A percentile compares a stretch with the other conserved stretches of the same genome.
These are phyloP conservation scores for Xyliphius kryptos DNA, from an alignment of 2,113 vertebrate species.

Conservation along the genomic window DNA sequence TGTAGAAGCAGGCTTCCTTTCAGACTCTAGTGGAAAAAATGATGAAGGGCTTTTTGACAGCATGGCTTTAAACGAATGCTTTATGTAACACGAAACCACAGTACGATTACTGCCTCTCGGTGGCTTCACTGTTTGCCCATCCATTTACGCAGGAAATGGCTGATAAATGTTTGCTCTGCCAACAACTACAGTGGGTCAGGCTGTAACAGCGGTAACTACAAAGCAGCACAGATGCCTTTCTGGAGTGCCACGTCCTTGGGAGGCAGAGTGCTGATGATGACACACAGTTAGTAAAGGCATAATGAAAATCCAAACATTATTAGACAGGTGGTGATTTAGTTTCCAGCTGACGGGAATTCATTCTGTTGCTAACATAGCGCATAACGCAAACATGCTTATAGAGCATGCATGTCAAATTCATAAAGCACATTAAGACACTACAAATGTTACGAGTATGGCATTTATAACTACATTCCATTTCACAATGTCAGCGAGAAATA, in stretches of 20 bases:
- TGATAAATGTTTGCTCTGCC: conserved; percentile 35
- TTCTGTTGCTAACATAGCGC: not conserved
- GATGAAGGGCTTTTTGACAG: conserved; percentile 25
- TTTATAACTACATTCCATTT: not conserved
- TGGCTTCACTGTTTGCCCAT: conserved; percentile 28
- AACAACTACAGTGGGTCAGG: conserved; percentile 15
- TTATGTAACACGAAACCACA: conserved; percentile 37
- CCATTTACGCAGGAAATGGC: conserved; percentile 41
- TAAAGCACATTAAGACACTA: not conserved
- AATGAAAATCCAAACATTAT: conserved; percentile 23
- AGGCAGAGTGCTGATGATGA: not conserved
- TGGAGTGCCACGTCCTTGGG: conserved; percentile 9
- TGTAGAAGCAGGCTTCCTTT: not conserved
- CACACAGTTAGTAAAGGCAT: conserved; percentile 8
- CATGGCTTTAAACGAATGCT: conserved; percentile 10
- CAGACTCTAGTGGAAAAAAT: conserved; percentile 36
- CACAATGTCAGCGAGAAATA: not conserved
- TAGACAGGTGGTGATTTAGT: conserved; percentile 21
- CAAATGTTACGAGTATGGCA: conserved; percentile 3
- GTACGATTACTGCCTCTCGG: conserved; percentile 25
- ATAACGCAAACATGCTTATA: too few relatives aligned
- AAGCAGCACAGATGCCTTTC: conserved; percentile 1
- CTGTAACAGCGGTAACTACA: conserved; percentile 12
- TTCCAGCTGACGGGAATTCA: not conserved
- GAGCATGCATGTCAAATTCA: too few relatives aligned